Base-by-base conservation (phyloP, 2,113 vertebrate species). In the Aspiorhynchus laticeps region DNA sequence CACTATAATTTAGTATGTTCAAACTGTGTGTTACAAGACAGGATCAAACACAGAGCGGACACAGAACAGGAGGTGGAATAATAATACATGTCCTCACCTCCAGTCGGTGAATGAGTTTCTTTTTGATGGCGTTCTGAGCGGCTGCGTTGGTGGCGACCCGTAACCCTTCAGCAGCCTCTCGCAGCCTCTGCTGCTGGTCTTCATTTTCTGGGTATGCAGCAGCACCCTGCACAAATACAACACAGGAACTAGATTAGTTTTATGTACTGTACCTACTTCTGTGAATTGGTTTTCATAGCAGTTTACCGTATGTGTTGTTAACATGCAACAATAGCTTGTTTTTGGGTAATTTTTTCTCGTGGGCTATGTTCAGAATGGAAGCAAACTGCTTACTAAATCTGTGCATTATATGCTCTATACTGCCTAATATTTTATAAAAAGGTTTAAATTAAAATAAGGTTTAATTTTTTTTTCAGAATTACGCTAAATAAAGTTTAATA, bases 121-220 rank as follows among this genome's bases (percentile, higher is more conserved):
- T 99, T 95, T 99, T 99, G 69, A 99, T 99, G 17, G 98, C 98
- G 1, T 99, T 99, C 90, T 99, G 98, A 71, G 98, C 98, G 0
- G 98, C 98, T 0, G 98, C 97, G 0, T 99, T 99, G 65, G 98
- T 99, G 63, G 98, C 98, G 24, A 99, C 98, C 0, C 98, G 94
- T 31, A 99, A 93, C 2, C 98, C 98, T 88, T 99, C 98, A 0
- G 98, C 98, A 2, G 98, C 98, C 91, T 99, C 98, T 79, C 98
- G 93, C 56, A 99, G 94, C 82, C 97, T 95, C 92, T 99, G 98
- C 90, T 99, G 98, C 83, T 99, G 98, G 91, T 99, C 97, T 91
- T 99, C 97, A 8, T 98, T 99, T 82, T 99, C 98, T 4, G 98
- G 98, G 90, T 99, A 97, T 38, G 98, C 98, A 41, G 98, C 98